Percentiles rank a stretch among this genome's conserved stretches.
Evolutionary conservation across 2,113 vertebrate genomes (phyloP).

Genomic region (Ailurus styani): DNA sequence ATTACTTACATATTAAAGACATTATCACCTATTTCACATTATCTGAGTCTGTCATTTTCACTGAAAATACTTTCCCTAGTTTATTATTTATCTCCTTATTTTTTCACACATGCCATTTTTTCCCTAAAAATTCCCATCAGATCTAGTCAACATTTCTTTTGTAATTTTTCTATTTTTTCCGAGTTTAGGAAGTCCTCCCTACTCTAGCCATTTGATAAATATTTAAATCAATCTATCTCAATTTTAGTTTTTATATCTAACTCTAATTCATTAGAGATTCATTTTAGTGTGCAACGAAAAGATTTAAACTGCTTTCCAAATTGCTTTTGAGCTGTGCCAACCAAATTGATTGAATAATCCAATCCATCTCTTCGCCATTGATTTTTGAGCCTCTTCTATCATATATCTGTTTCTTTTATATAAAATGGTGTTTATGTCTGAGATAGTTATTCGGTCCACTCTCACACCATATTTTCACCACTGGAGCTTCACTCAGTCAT

Average conservation of each 20-base stretch:
- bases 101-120: not conserved
- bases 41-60: not conserved
- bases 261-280: not conserved
- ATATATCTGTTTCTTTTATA: not conserved
- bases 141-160: not conserved
- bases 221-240: conserved; percentile 6
- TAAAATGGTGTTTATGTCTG: not conserved
- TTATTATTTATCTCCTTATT: not conserved
- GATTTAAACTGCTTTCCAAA: not conserved
- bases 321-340: not conserved
- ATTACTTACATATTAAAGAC: not conserved
- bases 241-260: conserved; percentile 32
- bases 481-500: not conserved
- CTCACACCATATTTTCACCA: not conserved
- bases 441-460: not conserved
- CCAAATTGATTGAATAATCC: not conserved
- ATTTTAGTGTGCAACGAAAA: not conserved
- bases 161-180: not conserved
- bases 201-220: not conserved
- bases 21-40: not conserved
- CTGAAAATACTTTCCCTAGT: not conserved
- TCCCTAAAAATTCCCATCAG: not conserved
- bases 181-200: not conserved
- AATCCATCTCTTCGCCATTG: not conserved
- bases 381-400: not conserved